Base-by-base conservation (phyloP, 2,113 vertebrate genomes). In the Boleophthalmus pectinirostris region DNA sequence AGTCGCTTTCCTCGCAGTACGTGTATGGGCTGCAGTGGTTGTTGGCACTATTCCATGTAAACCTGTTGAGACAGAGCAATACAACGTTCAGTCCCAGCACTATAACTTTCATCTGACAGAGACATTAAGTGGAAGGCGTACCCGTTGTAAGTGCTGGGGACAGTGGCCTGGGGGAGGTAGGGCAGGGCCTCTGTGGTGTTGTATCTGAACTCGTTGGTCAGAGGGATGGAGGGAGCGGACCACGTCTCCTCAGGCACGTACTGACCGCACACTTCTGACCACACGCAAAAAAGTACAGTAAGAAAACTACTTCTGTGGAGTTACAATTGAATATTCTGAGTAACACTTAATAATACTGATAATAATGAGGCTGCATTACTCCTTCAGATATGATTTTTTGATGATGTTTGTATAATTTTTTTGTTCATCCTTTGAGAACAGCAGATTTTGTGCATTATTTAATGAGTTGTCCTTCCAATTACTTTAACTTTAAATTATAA, bases 171-270 rank as follows among this genome's bases (percentile, higher is more conserved):
- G 74, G 94, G 88, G 87, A 94, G 75, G 38, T 93, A 93, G 0
- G 95, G 89, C 69, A 93, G 73, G 1, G 94, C 87, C 78, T 91
- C 96, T n/a, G 95, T 91, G 81, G 96, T 87, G 77, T 94, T 93
- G 84, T 97, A 98, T 87, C 92, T 94, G 80, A 98, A 94, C 81
- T 95, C 92, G 72, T 94, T 97, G 49, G 95, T 93, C 83, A 97
- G 74, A 5, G 97, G 96, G 73, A 95, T 83, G 0, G 96, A 95
- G 24, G 93, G 95, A 7, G 94, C 80, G 0, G 96, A 90, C 96
- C 96, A 98, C 16, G 94, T 90, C 75, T 97, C 95, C 74, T 95
- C 96, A 0, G 94, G 69, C 16, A 94, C 66, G 77, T 95, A 97
- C 65, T 95, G 92, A 82, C 94, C 93, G 85, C 84, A 58, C 63